A percentile compares a stretch with the other conserved stretches of the same genome.
Evolutionary conservation across 2,888 invertebrate species (phyloP).

Genomic region (Neuroscelio doddi): DNA sequence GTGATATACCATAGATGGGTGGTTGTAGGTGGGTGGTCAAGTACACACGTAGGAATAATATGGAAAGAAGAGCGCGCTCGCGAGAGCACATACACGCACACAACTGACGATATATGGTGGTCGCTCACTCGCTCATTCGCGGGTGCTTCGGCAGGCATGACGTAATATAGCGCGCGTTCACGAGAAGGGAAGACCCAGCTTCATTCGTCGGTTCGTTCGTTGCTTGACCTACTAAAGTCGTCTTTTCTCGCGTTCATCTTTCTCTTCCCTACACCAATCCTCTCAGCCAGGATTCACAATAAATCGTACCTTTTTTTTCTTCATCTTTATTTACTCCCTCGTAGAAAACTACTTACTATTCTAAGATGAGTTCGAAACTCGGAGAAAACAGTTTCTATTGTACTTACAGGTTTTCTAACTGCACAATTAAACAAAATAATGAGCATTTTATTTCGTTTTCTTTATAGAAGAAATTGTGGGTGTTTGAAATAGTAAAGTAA

Average conservation of each 20-base stretch:
- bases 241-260: slow-evolving; percentile 25
- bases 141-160: slow-evolving; percentile 37
- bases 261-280: slow-evolving; percentile 14
- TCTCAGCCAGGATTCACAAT: slow-evolving; percentile 15
- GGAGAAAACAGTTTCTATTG: not conserved
- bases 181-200: slow-evolving; percentile 40
- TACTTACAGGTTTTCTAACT: not conserved
- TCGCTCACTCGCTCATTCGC: slow-evolving; percentile 14
- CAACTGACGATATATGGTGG: slow-evolving; percentile 26
- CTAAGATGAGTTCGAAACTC: not conserved
- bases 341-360: too few relatives aligned
- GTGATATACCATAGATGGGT: slow-evolving; percentile 26
- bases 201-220: slow-evolving; percentile 36
- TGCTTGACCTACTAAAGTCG: slow-evolving; percentile 42
- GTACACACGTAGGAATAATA: slow-evolving; percentile 37
- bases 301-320: not conserved
- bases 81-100: slow-evolving; percentile 15
- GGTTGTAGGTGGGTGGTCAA: slow-evolving; percentile 37
- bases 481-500: too few relatives aligned
- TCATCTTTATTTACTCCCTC: not conserved
- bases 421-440: too few relatives aligned
- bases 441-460: too few relatives aligned
- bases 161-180: slow-evolving; percentile 24
- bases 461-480: too few relatives aligned
- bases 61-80: slow-evolving; percentile 32